Evolutionary conservation across 2,113 vertebrate genomes (phyloP).

Genomic region (Tringa solitaria): DNA sequence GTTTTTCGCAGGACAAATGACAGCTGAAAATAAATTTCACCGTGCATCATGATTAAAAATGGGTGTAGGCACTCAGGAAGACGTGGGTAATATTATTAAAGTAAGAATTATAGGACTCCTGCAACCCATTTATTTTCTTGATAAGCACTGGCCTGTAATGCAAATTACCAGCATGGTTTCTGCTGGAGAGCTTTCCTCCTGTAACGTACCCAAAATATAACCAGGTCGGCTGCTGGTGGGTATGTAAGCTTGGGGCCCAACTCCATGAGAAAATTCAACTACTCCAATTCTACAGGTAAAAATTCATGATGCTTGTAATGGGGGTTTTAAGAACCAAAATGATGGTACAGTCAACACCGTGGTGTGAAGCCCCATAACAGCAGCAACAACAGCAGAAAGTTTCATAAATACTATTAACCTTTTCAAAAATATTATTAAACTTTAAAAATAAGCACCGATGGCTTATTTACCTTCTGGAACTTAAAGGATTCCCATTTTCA

Average conservation of each 20-base stretch:
- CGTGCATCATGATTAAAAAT: not conserved
- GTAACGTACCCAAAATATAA: not conserved
- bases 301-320: not conserved
- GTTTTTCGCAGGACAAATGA: not conserved
- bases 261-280: not conserved
- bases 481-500: not conserved
- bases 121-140: not conserved
- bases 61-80: not conserved
- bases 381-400: not conserved
- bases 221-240: not conserved
- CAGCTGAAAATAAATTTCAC: not conserved
- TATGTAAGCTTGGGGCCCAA: not conserved
- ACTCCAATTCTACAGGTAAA: not conserved
- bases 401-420: not conserved
- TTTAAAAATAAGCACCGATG: not conserved
- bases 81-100: not conserved
- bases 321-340: not conserved
- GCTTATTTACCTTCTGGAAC: not conserved
- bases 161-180: not conserved
- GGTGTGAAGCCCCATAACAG: not conserved
- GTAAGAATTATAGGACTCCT: not conserved
- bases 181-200: not conserved
- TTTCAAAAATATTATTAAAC: not conserved
- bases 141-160: not conserved
- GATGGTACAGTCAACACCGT: no score